A percentile compares a stretch with the other conserved stretches of the same genome.
Conservation (phyloP, 2,797 vertebrate genomes). For the Meda fulgida region DNA sequence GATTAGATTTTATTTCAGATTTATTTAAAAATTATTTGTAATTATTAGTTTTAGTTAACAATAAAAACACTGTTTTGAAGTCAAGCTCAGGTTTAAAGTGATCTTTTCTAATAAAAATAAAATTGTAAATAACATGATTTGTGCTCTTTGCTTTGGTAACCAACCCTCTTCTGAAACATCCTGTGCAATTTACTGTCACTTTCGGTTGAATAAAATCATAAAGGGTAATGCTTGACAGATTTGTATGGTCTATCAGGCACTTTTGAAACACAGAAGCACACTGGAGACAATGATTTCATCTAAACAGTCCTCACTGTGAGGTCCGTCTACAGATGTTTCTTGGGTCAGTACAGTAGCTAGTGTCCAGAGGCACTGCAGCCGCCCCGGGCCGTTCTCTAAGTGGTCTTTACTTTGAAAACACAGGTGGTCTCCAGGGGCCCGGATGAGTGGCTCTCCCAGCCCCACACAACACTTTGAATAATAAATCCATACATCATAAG, state of each 20-base stretch:
- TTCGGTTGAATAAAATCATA: neutral
- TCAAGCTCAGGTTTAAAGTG: neutral
- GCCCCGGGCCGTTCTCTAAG: conserved; percentile 83
- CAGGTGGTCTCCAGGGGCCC: conserved; percentile 77
- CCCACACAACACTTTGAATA: conserved; percentile 75
- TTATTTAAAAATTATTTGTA: neutral
- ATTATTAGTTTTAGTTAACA: neutral
- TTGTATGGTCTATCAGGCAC: conserved; percentile 32
- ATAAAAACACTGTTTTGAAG: neutral
- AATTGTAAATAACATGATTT: neutral
- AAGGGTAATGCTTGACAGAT: conserved; percentile 16
- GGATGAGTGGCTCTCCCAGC: conserved; percentile 63
- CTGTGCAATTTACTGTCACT: neutral
- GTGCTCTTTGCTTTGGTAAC: neutral
- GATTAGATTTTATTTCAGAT: neutral
- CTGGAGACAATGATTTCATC: neutral
- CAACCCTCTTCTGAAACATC: neutral
- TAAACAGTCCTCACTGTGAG: conserved; percentile 60
- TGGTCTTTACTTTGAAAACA: conserved; percentile 84
- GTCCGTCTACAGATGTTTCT: conserved; percentile 68
- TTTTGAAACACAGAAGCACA: conserved; percentile 7
- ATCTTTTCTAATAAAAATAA: neutral
- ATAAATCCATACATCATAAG: conserved; percentile 81
- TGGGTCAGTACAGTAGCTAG: conserved; percentile 68
- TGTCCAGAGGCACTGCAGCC: conserved; percentile 76